Evolutionary conservation across 1,140 invertebrate species (phyloP).

Genomic region (Pseudomyrmex pallidus): DNA sequence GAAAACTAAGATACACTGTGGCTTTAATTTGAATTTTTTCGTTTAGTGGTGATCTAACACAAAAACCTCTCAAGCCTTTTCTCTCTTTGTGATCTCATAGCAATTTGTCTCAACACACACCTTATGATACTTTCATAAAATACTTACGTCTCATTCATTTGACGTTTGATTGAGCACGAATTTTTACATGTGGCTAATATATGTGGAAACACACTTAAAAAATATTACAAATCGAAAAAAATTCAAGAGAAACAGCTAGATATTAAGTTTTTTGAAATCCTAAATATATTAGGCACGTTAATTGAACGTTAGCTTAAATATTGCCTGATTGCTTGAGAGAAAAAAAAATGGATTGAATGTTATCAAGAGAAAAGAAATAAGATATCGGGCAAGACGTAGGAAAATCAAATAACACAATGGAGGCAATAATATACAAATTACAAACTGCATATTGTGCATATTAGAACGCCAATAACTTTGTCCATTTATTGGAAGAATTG

Average conservation of each 20-base stretch:
- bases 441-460: slow-evolving; percentile 52
- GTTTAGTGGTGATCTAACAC: no score
- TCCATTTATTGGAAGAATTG: slow-evolving; percentile 67
- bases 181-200: slow-evolving; percentile 17
- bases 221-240: not conserved
- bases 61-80: no score
- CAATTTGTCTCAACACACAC: slow-evolving; percentile 36
- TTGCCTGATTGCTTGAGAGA: slow-evolving; percentile 34
- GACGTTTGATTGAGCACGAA: not conserved
- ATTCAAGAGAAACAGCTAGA: not conserved
- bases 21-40: slow-evolving; percentile 28
- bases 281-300: slow-evolving; percentile 37
- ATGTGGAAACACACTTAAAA: slow-evolving; percentile 6
- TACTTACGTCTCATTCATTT: not conserved
- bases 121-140: slow-evolving; percentile 57
- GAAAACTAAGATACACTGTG: slow-evolving; percentile 41
- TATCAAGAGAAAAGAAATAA: slow-evolving; percentile 18
- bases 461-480: slow-evolving; percentile 65
- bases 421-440: slow-evolving; percentile 55
- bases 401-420: slow-evolving; percentile 44
- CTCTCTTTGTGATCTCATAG: slow-evolving; percentile 56
- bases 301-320: slow-evolving; percentile 52
- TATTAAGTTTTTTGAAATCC: slow-evolving; percentile 28
- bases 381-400: slow-evolving; percentile 7
- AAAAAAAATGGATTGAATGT: slow-evolving; percentile 29